phyloP scores from a whole-genome alignment of 2,888 invertebrate species.

The Yponomeuta evonymella region DNA sequence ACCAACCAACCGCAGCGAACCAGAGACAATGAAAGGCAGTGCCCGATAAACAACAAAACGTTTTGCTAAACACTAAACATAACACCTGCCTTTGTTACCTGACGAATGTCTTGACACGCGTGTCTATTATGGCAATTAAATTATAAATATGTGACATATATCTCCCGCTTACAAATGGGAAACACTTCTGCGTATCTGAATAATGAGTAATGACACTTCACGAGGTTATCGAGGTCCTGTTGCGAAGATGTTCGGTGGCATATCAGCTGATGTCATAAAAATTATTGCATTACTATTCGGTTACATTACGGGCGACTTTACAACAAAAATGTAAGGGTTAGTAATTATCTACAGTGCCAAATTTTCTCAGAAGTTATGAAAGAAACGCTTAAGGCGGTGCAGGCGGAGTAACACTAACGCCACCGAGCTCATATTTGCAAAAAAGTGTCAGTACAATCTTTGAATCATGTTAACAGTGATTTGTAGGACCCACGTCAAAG shows the following conservation, averaged over 20 bases:
- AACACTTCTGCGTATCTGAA: background rate
- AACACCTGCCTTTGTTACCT: background rate
- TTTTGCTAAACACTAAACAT: background rate
- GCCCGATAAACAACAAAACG: background rate
- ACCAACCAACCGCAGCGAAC: background rate
- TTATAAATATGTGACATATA: background rate
- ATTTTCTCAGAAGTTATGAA: no score
- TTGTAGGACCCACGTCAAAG: no score
- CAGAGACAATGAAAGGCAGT: background rate
- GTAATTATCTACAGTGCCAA: no score
- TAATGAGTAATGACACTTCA: background rate
- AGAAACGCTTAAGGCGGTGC: no score
- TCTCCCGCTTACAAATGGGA: background rate
- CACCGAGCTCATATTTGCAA: no score
- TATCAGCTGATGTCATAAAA: background rate
- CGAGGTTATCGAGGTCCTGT: background rate
- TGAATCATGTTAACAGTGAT: no score
- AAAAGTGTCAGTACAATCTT: no score
- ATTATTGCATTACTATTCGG: no score
- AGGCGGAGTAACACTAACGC: no score
- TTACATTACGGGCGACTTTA: no score
- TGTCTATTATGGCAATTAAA: background rate
- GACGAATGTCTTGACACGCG: background rate
- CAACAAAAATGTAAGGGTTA: no score
- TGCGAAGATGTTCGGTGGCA: background rate